phyloP scores from a whole-genome alignment of 2,113 vertebrate species.

The Petrocephalus microphthalmus region DNA sequence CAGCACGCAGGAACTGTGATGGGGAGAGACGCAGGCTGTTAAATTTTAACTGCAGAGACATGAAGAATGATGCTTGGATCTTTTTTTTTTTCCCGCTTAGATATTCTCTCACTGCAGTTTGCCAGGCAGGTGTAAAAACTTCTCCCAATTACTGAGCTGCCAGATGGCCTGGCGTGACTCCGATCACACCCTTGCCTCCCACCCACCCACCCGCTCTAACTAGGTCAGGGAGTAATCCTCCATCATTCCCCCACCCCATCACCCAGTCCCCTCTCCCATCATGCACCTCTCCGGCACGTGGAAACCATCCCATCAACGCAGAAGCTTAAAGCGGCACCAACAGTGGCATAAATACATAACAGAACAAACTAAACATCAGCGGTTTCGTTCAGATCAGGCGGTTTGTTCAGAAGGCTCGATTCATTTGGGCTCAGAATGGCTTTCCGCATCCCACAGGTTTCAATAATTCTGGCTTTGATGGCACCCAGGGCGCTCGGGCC shows the following conservation, averaged over 20 bases:
- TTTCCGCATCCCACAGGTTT: conserved; percentile 24
- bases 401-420: conserved; percentile 18
- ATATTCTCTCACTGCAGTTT: conserved; percentile 34
- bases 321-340: not conserved
- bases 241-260: conserved; percentile 38
- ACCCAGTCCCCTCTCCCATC: not conserved
- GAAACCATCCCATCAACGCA: not conserved
- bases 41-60: not conserved
- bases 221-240: conserved; percentile 21
- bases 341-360: not conserved
- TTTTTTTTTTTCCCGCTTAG: conserved; percentile 24
- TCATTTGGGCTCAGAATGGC: conserved; percentile 3
- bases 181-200: conserved; percentile 35
- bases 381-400: not conserved
- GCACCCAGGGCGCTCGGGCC: conserved; percentile 19
- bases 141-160: conserved; percentile 60
- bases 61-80: not conserved
- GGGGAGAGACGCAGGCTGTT: not conserved
- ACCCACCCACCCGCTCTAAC: conserved; percentile 32
- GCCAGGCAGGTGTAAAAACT: conserved; percentile 57
- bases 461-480: conserved; percentile 19
- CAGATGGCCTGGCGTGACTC: conserved; percentile 62
- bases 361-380: not conserved
- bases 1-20: not conserved
- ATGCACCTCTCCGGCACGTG: not conserved